Percentiles rank a stretch among this genome's conserved stretches.
Conservation (phyloP, 53 echinoderm and acorn worm species). For the Paracentrotus lividus region DNA sequence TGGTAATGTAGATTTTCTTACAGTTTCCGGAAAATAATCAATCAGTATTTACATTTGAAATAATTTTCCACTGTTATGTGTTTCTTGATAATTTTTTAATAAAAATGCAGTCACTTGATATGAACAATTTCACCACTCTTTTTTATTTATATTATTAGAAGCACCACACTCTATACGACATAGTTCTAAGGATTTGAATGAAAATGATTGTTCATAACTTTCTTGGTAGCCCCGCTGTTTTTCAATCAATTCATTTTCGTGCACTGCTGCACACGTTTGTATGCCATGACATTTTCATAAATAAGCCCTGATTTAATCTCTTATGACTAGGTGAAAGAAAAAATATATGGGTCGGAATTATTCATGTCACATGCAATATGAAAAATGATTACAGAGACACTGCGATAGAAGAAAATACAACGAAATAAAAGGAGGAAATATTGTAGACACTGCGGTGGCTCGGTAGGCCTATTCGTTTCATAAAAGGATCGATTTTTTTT, state of each 20-base stretch:
- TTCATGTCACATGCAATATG: not conserved
- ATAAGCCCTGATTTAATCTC: slow-evolving; percentile 6
- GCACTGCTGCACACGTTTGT: not conserved
- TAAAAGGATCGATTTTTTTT: not conserved
- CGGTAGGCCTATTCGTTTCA: not conserved
- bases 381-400: not conserved
- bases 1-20: no score
- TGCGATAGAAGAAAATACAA: not conserved
- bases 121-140: no score
- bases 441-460: not conserved
- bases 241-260: slow-evolving; percentile 10
- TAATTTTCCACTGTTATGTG: no score
- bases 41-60: no score
- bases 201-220: not conserved
- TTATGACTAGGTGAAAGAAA: not conserved
- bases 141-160: no score
- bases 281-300: slow-evolving; percentile 4
- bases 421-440: not conserved
- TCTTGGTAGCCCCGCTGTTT: not conserved
- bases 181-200: not conserved
- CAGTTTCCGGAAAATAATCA: no score
- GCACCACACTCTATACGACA: no score
- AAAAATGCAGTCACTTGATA: no score
- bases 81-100: no score
- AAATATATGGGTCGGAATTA: slow-evolving; percentile 48